Base-by-base conservation (phyloP, 2,113 vertebrate genomes). In the Poeciliopsis turrubarensis region DNA sequence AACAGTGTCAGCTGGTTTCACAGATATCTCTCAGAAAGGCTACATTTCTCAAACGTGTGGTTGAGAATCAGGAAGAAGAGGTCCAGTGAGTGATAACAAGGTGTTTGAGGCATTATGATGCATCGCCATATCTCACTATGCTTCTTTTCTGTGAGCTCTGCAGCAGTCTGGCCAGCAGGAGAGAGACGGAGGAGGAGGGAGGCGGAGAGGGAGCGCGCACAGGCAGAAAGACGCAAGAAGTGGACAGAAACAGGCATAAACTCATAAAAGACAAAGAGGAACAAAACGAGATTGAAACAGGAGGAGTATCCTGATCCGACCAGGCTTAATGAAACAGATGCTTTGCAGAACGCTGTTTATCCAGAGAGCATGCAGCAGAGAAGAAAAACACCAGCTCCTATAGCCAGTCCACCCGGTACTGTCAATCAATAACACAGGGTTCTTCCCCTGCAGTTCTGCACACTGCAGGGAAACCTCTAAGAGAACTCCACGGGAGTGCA, bases 81-180 rank as follows among this genome's bases (percentile, higher is more conserved):
- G 68, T 73, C 71, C 79, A 74, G 73, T 1, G 54, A 87, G 77
- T 78, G 80, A 89, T 87, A 79, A 86, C 72, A 69, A 80, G 63
- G 84, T 70, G 68, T 88, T 79, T 69, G 75, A 87, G 80, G 67
- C 85, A 92, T 93, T 92, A 87, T 83, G 77, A 93, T 91, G 89
- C 90, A 89, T 83, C 73, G 77, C 89, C 90, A 92, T 84, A 86
- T 92, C 89, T 90, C 91, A 90, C 87, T 91, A 89, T 80, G 91
- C 86, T 86, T 81, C 86, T 90, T 81, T 82, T 85, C 83, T 81
- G 72, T 68, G 79, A 86, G 86, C 90, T 87, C 87, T 89, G 88
- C 93, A 86, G 90, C 75, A 85, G 68, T 86, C 80, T 78, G 83
- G 81, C 67, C 72, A 68, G 78, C 27, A 70, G 63, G 19, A 73